phyloP scores from a whole-genome alignment of 2,797 vertebrate species.

The Champsocephalus gunnari region DNA sequence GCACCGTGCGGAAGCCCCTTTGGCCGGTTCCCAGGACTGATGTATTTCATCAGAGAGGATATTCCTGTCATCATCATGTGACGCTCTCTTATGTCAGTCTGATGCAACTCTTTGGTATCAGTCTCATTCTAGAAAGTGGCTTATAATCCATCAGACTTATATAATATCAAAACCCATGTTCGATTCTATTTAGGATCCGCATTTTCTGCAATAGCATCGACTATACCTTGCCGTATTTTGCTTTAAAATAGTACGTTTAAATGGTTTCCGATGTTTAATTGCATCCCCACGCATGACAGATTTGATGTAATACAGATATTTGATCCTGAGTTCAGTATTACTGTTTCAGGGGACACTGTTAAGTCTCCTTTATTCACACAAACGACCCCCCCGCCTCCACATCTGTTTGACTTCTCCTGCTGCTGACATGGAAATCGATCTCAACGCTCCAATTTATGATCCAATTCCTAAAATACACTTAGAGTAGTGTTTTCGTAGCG shows the following conservation, averaged over 20 bases:
- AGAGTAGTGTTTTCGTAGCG: too few relatives aligned
- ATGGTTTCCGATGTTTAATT: background rate
- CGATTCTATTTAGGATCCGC: background rate
- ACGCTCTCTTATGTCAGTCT: conserved; percentile 54
- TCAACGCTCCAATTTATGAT: too few relatives aligned
- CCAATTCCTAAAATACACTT: too few relatives aligned
- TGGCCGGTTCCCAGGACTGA: conserved; percentile 24
- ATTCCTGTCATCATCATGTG: conserved; percentile 51
- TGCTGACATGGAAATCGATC: too few relatives aligned
- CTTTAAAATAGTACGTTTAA: too few relatives aligned
- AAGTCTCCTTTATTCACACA: too few relatives aligned
- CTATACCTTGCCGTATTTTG: background rate
- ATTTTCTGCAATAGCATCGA: background rate
- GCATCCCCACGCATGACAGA: background rate
- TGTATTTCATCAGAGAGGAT: conserved; percentile 52
- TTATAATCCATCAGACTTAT: conserved; percentile 1
- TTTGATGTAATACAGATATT: background rate
- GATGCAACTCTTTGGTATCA: conserved; percentile 45
- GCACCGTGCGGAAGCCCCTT: conserved; percentile 11
- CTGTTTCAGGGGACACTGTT: too few relatives aligned
- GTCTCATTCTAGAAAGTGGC: conserved; percentile 32
- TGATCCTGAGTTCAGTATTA: too few relatives aligned
- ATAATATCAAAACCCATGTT: background rate
- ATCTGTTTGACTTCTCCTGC: too few relatives aligned
- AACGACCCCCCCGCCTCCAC: too few relatives aligned